These are phyloP conservation scores for Asobara japonica DNA, from an alignment of 1,140 invertebrate species.

Conservation along the genomic window DNA sequence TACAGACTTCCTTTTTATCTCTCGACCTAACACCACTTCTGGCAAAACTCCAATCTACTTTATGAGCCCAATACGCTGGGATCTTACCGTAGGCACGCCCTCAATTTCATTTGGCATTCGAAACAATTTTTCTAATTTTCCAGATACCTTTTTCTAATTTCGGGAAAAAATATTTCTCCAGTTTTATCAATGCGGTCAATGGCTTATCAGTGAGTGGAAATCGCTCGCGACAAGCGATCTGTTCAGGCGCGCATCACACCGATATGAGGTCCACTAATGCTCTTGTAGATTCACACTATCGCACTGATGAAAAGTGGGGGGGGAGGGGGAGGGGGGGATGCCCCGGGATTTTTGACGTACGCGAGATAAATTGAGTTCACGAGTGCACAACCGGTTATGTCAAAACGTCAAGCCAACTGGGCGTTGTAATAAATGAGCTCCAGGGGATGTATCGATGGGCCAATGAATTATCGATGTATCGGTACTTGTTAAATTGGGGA, in stretches of 20 bases:
- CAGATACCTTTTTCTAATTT: neutral
- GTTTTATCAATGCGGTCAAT: too few relatives aligned
- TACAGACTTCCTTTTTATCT: neutral
- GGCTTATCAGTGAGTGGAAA: too few relatives aligned
- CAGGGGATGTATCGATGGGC: neutral
- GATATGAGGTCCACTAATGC: too few relatives aligned
- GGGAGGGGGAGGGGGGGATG: too few relatives aligned
- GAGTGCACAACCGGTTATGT: neutral
- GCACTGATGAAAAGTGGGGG: too few relatives aligned
- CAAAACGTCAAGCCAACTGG: slow-evolving; percentile 16
- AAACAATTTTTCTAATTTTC: neutral
- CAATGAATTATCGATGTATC: slow-evolving; percentile 25
- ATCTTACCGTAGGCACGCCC: neutral
- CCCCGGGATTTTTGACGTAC: neutral
- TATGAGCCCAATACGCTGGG: neutral
- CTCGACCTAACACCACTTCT: neutral
- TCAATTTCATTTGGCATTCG: neutral
- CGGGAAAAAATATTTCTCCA: too few relatives aligned
- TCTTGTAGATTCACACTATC: too few relatives aligned
- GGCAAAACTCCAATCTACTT: slow-evolving; percentile 12
- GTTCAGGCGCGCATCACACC: too few relatives aligned
- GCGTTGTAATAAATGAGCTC: slow-evolving; percentile 16
- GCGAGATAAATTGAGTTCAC: neutral
- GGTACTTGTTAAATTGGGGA: slow-evolving; percentile 11
- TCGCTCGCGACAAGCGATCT: too few relatives aligned